Evolutionary conservation across 1,140 invertebrate genomes (phyloP).

Genomic region (Rhopalosiphum padi): DNA sequence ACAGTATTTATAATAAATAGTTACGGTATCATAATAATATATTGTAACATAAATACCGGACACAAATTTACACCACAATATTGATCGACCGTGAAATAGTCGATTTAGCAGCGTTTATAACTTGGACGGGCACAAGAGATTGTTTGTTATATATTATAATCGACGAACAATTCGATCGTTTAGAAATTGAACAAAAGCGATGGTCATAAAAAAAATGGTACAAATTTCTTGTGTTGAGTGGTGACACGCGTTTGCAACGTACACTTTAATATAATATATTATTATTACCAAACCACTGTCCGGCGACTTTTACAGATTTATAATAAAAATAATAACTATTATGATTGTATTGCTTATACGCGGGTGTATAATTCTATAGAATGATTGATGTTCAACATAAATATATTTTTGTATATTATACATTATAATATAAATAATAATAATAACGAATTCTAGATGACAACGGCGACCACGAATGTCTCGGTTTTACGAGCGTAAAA

Average conservation of each 20-base stretch:
- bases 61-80: not conserved
- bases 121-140: not conserved
- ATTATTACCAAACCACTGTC: not conserved
- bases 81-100: not conserved
- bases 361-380: not conserved
- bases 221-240: not conserved
- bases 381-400: not conserved
- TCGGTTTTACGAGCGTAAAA: not conserved
- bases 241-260: not conserved
- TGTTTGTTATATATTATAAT: not conserved
- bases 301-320: not conserved
- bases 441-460: not conserved
- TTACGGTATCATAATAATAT: not conserved
- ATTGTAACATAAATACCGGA: not conserved
- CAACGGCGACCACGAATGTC: not conserved
- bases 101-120: not conserved
- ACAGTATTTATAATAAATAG: not conserved
- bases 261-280: not conserved
- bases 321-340: not conserved
- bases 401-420: not conserved
- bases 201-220: not conserved
- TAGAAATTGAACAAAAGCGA: not conserved
- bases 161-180: not conserved
- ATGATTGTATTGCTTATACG: not conserved
- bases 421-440: too few species aligned